phyloP scores from a whole-genome alignment of 2,888 invertebrate genomes.

The Dione juno region DNA sequence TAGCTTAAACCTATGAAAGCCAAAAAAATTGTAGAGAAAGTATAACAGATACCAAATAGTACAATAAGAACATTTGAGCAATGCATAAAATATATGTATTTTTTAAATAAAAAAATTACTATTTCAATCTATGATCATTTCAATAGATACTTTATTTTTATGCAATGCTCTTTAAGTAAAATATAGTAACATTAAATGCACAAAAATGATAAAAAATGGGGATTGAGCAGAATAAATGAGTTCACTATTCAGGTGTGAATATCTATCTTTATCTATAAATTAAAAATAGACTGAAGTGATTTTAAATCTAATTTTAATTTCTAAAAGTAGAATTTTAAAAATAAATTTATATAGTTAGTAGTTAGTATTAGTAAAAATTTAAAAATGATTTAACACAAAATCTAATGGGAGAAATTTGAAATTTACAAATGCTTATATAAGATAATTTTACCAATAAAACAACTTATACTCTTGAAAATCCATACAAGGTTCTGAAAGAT shows the following conservation, averaged over 20 bases:
- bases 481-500: neutral
- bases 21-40: neutral
- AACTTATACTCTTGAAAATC: neutral
- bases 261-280: slow-evolving; percentile 39
- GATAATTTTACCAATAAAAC: too few relatives aligned
- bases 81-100: slow-evolving; percentile 20
- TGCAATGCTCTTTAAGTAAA: slow-evolving; percentile 26
- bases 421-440: too few relatives aligned
- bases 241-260: slow-evolving; percentile 61
- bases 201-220: slow-evolving; percentile 75
- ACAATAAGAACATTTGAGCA: slow-evolving; percentile 8
- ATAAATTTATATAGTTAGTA: neutral
- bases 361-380: too few relatives aligned
- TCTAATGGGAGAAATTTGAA: neutral
- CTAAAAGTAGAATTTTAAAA: neutral
- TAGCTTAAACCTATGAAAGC: neutral
- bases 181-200: slow-evolving; percentile 35
- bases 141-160: slow-evolving; percentile 10
- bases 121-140: too few relatives aligned
- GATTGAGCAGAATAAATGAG: slow-evolving; percentile 82
- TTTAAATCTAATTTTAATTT: neutral
- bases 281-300: slow-evolving; percentile 17
- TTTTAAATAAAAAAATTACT: too few relatives aligned
- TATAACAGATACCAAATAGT: slow-evolving; percentile 9
- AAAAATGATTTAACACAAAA: slow-evolving; percentile 2